Percentiles rank a stretch among this genome's conserved stretches.
Conservation (phyloP, 2,888 invertebrate species). For the Aelia acuminata region DNA sequence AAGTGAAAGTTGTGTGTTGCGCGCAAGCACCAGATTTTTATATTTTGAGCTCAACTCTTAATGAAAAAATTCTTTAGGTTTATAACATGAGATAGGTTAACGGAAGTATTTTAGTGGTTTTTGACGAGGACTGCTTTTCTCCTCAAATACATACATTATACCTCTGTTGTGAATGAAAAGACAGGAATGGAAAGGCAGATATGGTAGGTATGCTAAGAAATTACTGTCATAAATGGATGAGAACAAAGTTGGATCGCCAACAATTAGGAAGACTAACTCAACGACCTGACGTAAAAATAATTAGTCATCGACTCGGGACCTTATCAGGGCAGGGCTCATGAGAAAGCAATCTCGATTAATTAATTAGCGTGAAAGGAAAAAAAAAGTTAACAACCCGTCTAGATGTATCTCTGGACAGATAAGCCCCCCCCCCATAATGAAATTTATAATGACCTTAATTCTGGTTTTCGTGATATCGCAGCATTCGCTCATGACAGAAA, state of each 20-base stretch:
- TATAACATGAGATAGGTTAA: no score
- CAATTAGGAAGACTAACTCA: neutral
- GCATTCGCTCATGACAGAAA: neutral
- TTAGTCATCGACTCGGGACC: neutral
- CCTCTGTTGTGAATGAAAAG: no score
- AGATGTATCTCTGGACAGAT: neutral
- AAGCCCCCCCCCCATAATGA: neutral
- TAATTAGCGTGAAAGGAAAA: neutral
- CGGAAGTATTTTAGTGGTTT: no score
- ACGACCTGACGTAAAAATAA: neutral
- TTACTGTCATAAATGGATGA: slow-evolving; percentile 11
- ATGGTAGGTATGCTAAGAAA: neutral
- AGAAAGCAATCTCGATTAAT: neutral
- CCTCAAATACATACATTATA: no score
- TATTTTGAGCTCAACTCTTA: no score
- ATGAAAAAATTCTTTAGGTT: no score
- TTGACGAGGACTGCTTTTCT: no score
- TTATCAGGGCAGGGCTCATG: neutral
- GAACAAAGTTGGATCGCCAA: neutral
- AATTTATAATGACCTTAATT: neutral
- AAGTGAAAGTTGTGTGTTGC: no score
- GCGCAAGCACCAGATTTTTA: no score
- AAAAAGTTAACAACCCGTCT: neutral
- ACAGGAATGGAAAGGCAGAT: neutral
- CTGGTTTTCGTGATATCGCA: neutral